These are phyloP conservation scores for Spondyliosoma cantharus DNA, from an alignment of 2,797 vertebrate genomes.

Conservation along the genomic window DNA sequence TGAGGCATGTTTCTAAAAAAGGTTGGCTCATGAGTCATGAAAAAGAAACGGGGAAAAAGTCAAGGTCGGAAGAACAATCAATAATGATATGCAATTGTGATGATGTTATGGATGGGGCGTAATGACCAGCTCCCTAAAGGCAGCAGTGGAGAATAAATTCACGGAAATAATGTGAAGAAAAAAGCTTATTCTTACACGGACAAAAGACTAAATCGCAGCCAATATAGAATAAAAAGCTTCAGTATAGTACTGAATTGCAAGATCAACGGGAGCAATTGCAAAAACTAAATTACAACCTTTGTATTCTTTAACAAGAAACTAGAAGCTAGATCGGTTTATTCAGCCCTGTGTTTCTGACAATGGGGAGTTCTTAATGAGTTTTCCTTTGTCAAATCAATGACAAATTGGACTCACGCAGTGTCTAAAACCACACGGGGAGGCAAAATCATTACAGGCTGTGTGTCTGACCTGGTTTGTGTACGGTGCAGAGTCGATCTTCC, in stretches of 20 bases:
- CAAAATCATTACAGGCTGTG: neutral
- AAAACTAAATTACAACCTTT: neutral
- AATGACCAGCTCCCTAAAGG: too few relatives aligned
- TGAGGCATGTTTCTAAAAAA: too few relatives aligned
- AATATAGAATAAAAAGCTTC: neutral
- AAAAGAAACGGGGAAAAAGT: too few relatives aligned
- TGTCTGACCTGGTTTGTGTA: constrained; percentile 94
- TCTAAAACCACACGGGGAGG: neutral
- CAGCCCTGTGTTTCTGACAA: neutral
- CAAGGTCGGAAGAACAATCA: too few relatives aligned
- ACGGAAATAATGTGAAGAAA: too few relatives aligned
- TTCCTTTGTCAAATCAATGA: neutral
- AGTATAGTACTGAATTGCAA: neutral
- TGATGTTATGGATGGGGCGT: too few relatives aligned
- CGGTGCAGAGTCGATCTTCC: constrained; percentile 87
- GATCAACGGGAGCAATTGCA: neutral
- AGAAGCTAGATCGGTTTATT: neutral
- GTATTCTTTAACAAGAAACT: neutral
- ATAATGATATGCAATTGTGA: too few relatives aligned
- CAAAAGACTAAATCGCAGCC: neutral
- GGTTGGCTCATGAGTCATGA: too few relatives aligned
- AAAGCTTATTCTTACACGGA: too few relatives aligned
- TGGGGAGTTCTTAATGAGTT: neutral
- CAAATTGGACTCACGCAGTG: neutral
- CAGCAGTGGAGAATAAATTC: too few relatives aligned